Percentiles rank a stretch among this genome's conserved stretches.
These are phyloP conservation scores for Stegodyphus dumicola DNA, from an alignment of 1,140 invertebrate species.

Conservation along the genomic window DNA sequence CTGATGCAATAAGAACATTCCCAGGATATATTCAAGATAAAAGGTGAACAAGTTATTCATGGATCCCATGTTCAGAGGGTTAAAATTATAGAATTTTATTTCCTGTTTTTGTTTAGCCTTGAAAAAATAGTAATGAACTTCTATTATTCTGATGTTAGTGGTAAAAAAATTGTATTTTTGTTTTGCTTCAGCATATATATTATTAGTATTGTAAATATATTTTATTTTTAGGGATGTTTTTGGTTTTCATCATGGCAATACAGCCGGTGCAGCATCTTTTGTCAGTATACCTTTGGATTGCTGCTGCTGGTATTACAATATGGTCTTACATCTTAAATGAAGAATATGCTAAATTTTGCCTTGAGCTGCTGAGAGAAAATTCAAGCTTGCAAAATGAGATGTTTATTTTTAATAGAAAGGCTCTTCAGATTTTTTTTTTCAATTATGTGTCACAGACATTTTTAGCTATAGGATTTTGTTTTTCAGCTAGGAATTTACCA, in stretches of 20 bases:
- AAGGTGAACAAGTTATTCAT: too few species aligned
- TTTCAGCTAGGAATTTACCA: constrained; percentile 53
- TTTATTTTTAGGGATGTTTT: constrained; percentile 78
- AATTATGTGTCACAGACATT: constrained; percentile 63
- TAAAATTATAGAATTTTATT: too few species aligned
- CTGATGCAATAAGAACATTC: too few species aligned
- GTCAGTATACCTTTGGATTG: constrained; percentile 85
- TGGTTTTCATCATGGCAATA: constrained; percentile 83
- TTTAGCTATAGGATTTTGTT: constrained; percentile 63
- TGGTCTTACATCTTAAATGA: constrained; percentile 76
- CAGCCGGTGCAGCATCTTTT: constrained; percentile 84
- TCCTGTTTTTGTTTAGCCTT: too few species aligned
- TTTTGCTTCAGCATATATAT: too few species aligned
- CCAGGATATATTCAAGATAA: too few species aligned
- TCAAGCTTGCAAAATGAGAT: constrained; percentile 60
- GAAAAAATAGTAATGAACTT: too few species aligned
- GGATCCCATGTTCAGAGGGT: too few species aligned
- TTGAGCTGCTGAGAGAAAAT: constrained; percentile 47
- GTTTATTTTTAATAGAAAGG: constrained; percentile 42
- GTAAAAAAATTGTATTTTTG: too few species aligned
- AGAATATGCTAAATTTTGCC: constrained; percentile 62
- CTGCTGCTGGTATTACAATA: constrained; percentile 82
- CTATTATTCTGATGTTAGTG: too few species aligned
- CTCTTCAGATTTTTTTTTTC: constrained; percentile 33
- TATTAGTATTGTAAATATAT: not conserved